Evolutionary conservation across 2,113 vertebrate species (phyloP).

Genomic region (Elachura formosa): DNA sequence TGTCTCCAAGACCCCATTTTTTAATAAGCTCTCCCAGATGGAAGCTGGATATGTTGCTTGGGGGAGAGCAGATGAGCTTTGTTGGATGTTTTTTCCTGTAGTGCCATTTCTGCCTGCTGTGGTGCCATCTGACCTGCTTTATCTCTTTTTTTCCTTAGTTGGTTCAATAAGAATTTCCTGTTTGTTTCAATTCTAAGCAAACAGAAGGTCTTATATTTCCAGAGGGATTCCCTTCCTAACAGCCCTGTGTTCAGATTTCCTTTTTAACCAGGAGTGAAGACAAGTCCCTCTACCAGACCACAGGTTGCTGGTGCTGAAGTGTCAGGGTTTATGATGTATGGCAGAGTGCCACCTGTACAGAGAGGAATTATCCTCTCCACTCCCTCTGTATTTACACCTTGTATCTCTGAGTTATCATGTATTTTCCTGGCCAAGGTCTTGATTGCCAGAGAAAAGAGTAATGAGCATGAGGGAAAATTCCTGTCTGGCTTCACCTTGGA

Average conservation of each 20-base stretch:
- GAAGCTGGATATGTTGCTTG: background rate
- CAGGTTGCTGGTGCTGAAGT: background rate
- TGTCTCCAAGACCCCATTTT: background rate
- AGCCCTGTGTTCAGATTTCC: background rate
- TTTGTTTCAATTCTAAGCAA: background rate
- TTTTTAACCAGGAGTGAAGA: background rate
- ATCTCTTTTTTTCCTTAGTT: background rate
- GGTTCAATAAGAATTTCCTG: background rate
- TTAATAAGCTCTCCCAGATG: background rate
- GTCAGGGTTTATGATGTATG: background rate
- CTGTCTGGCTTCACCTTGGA: background rate
- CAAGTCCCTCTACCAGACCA: background rate
- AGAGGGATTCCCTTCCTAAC: background rate
- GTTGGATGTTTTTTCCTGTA: background rate
- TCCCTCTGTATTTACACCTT: conserved; percentile 34
- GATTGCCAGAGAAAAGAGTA: background rate
- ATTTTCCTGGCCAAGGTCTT: conserved; percentile 39
- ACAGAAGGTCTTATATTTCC: background rate
- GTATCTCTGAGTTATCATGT: conserved; percentile 17
- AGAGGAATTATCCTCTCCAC: conserved; percentile 42
- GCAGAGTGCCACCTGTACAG: background rate
- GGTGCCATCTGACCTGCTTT: background rate
- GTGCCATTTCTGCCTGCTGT: background rate
- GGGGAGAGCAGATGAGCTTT: background rate
- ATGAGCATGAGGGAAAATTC: background rate